Conservation (phyloP, 2,797 vertebrate genomes). For the Sebastes nivosus region DNA sequence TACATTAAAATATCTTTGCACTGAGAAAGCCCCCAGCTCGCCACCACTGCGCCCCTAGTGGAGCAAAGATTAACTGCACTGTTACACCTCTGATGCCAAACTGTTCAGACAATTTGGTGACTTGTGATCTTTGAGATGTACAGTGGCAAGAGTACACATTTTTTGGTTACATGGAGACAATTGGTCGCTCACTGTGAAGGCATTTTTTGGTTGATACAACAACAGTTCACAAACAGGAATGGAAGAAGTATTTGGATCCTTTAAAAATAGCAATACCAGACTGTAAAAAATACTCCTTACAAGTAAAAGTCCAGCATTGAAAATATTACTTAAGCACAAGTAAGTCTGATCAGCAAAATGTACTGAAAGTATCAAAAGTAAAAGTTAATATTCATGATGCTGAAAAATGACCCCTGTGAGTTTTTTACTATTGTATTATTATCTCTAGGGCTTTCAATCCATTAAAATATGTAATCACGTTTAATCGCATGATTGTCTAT, state of each 20-base stretch:
- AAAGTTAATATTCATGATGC: too few species aligned
- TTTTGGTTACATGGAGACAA: not conserved
- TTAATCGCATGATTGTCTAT: too few species aligned
- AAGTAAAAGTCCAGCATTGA: not conserved
- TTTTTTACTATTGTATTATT: too few species aligned
- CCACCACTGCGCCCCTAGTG: conserved; percentile 23
- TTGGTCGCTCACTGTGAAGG: not conserved
- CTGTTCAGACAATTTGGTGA: not conserved
- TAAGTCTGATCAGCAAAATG: too few species aligned
- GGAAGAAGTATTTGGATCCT: not conserved
- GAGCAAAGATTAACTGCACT: not conserved
- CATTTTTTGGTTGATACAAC: not conserved
- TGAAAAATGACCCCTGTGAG: too few species aligned
- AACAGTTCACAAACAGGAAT: not conserved
- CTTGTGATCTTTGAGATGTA: not conserved
- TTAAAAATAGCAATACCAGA: not conserved
- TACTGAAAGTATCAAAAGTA: too few species aligned
- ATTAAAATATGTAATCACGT: too few species aligned
- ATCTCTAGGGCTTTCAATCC: too few species aligned
- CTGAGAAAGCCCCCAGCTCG: not conserved
- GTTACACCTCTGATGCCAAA: not conserved
- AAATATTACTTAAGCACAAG: not conserved
- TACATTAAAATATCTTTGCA: conserved; percentile 51
- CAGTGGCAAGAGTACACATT: not conserved
- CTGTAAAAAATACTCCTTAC: too few species aligned